These are phyloP conservation scores for Heteronetta atricapilla DNA, from an alignment of 2,113 vertebrate species.

Conservation along the genomic window DNA sequence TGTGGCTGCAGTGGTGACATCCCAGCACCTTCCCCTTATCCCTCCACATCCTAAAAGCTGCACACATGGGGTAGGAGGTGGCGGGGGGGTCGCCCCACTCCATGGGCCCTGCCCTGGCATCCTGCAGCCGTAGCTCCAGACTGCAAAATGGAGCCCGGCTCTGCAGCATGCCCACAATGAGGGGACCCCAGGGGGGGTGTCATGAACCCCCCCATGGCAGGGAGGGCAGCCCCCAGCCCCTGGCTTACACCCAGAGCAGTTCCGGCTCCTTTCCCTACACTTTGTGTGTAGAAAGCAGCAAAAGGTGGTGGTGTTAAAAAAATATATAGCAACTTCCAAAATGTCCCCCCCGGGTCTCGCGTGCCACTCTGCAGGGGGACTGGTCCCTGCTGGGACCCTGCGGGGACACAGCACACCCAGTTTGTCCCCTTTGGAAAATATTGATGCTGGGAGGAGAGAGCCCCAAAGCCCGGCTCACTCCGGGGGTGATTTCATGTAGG, in stretches of 20 bases:
- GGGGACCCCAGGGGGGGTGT: not conserved
- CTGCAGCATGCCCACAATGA: fast-evolving
- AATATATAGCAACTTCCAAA: not conserved
- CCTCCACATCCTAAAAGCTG: fast-evolving
- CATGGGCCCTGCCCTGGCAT: not conserved
- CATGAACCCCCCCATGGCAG: not conserved
- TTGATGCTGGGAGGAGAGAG: not conserved
- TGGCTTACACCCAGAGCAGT: fast-evolving
- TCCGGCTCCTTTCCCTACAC: fast-evolving
- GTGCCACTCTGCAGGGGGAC: not conserved
- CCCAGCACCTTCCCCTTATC: not conserved
- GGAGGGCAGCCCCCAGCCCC: not conserved
- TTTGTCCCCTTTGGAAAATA: fast-evolving
- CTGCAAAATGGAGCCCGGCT: not conserved
- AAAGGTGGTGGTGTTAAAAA: not conserved
- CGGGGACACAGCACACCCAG: fast-evolving
- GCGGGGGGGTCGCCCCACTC: not conserved
- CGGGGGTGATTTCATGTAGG: not conserved
- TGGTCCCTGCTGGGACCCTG: not conserved
- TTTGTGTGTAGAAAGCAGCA: not conserved
- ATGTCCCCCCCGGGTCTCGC: not conserved
- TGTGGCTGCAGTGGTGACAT: fast-evolving
- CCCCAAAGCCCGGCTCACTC: fast-evolving
- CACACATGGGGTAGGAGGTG: not conserved
- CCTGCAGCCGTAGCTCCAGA: fast-evolving